phyloP scores from a whole-genome alignment of 2,113 vertebrate genomes.

The Vombatus ursinus region DNA sequence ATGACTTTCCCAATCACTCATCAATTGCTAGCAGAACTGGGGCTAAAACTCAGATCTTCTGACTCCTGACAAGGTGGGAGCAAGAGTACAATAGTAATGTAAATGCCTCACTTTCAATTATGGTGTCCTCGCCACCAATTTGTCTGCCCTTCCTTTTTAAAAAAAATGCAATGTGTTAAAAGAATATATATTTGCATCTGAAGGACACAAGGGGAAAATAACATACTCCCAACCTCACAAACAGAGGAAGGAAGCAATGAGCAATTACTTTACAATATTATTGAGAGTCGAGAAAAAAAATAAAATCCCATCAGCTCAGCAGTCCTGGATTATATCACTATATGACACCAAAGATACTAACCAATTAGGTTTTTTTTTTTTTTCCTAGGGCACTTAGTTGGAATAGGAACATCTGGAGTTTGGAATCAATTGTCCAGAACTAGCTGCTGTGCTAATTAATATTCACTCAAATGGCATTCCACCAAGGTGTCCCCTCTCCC shows the following conservation, averaged over 20 bases:
- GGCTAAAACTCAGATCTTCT: background rate
- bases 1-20: background rate
- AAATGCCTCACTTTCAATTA: background rate
- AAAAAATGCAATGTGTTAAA: background rate
- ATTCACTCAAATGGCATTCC: constrained; percentile 75
- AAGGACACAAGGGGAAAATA: constrained; percentile 55
- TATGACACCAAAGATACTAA: constrained; percentile 68
- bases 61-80: background rate
- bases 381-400: constrained; percentile 71
- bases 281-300: constrained; percentile 45
- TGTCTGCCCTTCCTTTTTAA: background rate
- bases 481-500: constrained; percentile 76
- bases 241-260: constrained; percentile 22
- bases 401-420: constrained; percentile 82
- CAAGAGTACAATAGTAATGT: background rate
- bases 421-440: constrained; percentile 84
- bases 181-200: constrained; percentile 11
- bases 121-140: background rate
- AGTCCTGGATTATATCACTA: constrained; percentile 72
- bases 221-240: background rate
- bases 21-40: background rate
- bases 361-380: constrained; percentile 74
- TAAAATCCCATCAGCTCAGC: constrained; percentile 72
- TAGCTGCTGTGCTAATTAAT: constrained; percentile 80
- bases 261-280: constrained; percentile 26